phyloP scores from a whole-genome alignment of 2,888 invertebrate genomes.

The Drosophila meridiana region DNA sequence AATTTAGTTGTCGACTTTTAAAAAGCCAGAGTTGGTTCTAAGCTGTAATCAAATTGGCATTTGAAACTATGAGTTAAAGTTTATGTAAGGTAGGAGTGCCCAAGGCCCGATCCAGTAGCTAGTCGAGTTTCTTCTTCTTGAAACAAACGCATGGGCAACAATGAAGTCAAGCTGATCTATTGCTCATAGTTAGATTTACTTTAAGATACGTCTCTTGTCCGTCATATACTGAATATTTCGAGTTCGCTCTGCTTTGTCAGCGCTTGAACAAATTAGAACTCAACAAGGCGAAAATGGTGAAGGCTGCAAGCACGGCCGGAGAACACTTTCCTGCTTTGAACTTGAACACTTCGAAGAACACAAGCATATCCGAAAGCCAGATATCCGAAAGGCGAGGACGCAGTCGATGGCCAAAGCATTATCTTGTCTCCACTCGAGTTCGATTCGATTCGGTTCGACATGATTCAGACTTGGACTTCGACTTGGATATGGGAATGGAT shows the following conservation, averaged over 20 bases:
- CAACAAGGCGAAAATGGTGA: background rate
- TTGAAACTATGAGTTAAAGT: background rate
- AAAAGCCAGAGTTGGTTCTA: no score
- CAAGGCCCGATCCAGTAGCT: no score
- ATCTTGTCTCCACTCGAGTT: conserved; percentile 25
- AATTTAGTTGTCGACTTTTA: background rate
- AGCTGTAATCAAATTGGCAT: no score
- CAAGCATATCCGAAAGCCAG: conserved; percentile 5
- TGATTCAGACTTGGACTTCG: conserved; percentile 5
- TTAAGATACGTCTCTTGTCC: no score
- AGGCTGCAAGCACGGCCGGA: background rate
- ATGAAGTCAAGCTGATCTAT: background rate
- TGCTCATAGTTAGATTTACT: no score
- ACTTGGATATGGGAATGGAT: conserved; percentile 9
- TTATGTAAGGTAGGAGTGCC: no score
- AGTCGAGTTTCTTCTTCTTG: no score
- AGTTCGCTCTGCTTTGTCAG: background rate
- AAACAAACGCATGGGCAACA: no score
- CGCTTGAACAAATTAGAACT: background rate
- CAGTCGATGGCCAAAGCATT: conserved; percentile 42
- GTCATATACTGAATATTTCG: background rate
- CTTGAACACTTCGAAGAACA: background rate
- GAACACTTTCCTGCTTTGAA: background rate
- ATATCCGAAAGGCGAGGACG: conserved; percentile 21
- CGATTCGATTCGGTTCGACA: conserved; percentile 6